Percentiles rank a stretch among this genome's conserved stretches.
These are phyloP conservation scores for Noctua fimbriata DNA, from an alignment of 2,888 invertebrate species.

Conservation along the genomic window DNA sequence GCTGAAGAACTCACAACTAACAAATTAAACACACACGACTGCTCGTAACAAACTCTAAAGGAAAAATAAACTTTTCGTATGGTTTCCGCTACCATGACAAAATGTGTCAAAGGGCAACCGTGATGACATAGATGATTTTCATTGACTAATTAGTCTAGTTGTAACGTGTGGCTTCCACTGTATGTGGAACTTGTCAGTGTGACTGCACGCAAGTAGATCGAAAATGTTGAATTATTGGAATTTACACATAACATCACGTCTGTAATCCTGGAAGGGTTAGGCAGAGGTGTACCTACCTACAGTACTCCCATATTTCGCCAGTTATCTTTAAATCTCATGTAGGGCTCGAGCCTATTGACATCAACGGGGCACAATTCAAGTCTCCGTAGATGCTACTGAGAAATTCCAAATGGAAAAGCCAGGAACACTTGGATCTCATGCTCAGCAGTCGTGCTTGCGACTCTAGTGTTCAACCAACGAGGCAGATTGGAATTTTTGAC, in stretches of 20 bases:
- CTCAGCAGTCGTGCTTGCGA: neutral
- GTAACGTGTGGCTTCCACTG: conserved; percentile 16
- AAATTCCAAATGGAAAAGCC: neutral
- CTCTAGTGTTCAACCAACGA: neutral
- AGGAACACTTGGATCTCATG: neutral
- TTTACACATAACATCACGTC: neutral
- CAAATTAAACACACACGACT: conserved; percentile 49
- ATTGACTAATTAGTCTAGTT: conserved; percentile 33
- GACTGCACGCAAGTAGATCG: neutral
- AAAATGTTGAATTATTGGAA: neutral
- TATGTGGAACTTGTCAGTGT: neutral
- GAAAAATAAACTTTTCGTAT: conserved; percentile 29
- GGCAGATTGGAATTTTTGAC: neutral
- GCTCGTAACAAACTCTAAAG: conserved; percentile 16
- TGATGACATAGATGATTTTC: conserved; percentile 33
- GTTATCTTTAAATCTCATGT: neutral
- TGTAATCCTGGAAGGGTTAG: neutral
- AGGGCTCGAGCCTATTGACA: neutral
- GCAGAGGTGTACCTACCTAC: neutral
- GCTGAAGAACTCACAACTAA: conserved; percentile 10
- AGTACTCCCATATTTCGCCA: neutral
- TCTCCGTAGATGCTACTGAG: neutral
- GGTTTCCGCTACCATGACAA: conserved; percentile 45
- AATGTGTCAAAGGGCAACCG: conserved; percentile 51
- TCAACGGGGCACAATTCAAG: neutral